Evolutionary conservation across 37 sponge, comb jelly and placozoan species (phyloP).

Genomic region (Hexactinellida sp.): DNA sequence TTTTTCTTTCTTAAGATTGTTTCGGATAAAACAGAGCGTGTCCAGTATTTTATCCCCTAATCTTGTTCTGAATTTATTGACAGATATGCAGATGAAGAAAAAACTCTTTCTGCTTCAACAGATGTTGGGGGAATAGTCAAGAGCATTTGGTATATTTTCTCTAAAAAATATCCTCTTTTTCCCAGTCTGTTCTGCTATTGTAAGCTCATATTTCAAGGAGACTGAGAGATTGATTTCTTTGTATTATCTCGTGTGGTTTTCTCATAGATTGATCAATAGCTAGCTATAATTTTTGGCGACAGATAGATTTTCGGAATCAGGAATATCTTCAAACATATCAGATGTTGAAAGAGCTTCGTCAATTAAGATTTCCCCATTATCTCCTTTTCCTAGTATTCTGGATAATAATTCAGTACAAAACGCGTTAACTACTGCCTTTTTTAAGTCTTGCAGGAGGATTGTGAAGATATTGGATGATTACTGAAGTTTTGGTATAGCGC

Average conservation of each 20-base stretch:
- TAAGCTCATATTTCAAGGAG: neutral
- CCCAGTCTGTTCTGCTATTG: neutral
- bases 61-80: slow-evolving; percentile 5
- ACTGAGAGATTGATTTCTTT: neutral
- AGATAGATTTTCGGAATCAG: neutral
- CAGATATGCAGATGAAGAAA: neutral
- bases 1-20: neutral
- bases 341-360: neutral
- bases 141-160: neutral
- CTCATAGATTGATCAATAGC: neutral
- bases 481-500: neutral
- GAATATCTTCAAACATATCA: neutral
- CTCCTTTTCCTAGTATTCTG: neutral
- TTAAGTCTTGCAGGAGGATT: neutral
- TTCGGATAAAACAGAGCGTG: neutral
- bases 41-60: neutral
- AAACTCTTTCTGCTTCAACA: neutral
- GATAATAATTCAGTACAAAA: neutral
- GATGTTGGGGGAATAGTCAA: neutral
- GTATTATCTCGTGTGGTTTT: neutral
- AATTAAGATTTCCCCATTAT: neutral
- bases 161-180: neutral
- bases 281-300: neutral
- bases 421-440: neutral
- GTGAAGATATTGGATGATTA: neutral